A percentile compares a stretch with the other conserved stretches of the same genome.
phyloP scores from a whole-genome alignment of 2,797 vertebrate species.

The Bufotes viridis region DNA sequence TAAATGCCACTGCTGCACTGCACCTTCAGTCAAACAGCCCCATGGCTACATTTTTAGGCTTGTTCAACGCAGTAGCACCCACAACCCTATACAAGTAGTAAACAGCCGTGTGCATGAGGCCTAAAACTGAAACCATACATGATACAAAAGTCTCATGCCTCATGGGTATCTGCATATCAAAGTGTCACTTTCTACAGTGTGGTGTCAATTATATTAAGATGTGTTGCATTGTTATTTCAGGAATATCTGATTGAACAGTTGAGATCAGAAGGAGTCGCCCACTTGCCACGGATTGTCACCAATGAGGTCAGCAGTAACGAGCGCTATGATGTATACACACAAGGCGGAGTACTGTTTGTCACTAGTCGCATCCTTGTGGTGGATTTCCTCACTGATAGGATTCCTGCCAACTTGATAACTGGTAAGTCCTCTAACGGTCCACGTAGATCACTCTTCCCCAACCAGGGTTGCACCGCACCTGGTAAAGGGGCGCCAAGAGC shows the following conservation, averaged over 20 bases:
- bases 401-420: slow-evolving; percentile 91
- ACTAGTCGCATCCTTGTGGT: slow-evolving; percentile 97
- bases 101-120: too few species aligned
- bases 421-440: slow-evolving; percentile 72
- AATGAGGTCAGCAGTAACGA: slow-evolving; percentile 85
- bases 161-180: too few species aligned
- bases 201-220: neutral
- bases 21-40: neutral
- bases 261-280: slow-evolving; percentile 83
- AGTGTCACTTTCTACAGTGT: too few species aligned
- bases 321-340: slow-evolving; percentile 89
- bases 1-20: neutral
- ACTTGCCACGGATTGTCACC: slow-evolving; percentile 88
- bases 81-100: neutral
- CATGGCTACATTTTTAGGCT: neutral
- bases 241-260: slow-evolving; percentile 93
- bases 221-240: slow-evolving; percentile 69
- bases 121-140: too few species aligned
- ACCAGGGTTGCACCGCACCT: neutral
- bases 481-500: neutral
- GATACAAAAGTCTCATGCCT: neutral
- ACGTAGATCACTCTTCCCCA: neutral
- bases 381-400: slow-evolving; percentile 93
- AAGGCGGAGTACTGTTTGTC: slow-evolving; percentile 92
- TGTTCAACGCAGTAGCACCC: neutral